Percentiles rank a stretch among this genome's conserved stretches.
Conservation (phyloP, 2,797 vertebrate genomes). For the Tiaroga cobitis region DNA sequence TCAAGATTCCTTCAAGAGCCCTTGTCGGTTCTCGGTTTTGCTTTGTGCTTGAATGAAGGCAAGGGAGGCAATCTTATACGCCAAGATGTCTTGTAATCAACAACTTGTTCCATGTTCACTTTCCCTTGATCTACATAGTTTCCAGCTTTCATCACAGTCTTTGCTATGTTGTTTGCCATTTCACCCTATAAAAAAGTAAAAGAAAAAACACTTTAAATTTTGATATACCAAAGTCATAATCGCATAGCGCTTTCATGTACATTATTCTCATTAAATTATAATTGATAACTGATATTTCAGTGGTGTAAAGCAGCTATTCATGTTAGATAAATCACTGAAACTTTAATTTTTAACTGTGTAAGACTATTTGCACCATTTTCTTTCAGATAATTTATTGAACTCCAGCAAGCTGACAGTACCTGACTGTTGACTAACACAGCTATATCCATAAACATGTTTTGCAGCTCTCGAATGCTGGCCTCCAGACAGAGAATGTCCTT, state of each 20-base stretch:
- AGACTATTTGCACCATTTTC: neutral
- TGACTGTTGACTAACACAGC: conserved; percentile 88
- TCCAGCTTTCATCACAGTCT: conserved; percentile 80
- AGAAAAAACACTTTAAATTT: neutral
- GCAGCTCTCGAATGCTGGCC: conserved; percentile 86
- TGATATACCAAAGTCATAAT: neutral
- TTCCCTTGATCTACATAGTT: conserved; percentile 83
- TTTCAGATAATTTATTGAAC: neutral
- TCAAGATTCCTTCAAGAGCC: neutral
- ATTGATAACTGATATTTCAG: neutral
- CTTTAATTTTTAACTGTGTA: neutral
- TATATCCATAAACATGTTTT: conserved; percentile 87
- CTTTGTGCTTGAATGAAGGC: conserved; percentile 58
- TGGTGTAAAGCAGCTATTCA: neutral
- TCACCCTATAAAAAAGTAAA: conserved; percentile 79
- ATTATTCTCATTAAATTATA: neutral
- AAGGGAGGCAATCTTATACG: conserved; percentile 79
- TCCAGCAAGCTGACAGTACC: conserved; percentile 67
- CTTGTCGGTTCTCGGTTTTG: conserved; percentile 32
- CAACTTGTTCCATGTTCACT: conserved; percentile 81
- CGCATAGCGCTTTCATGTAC: neutral
- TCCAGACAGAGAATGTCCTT: conserved; percentile 88
- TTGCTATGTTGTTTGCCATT: conserved; percentile 92
- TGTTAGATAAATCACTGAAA: neutral
- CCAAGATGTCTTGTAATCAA: conserved; percentile 82